phyloP scores from a whole-genome alignment of 2,888 invertebrate species.

The Mimachlamys varia region DNA sequence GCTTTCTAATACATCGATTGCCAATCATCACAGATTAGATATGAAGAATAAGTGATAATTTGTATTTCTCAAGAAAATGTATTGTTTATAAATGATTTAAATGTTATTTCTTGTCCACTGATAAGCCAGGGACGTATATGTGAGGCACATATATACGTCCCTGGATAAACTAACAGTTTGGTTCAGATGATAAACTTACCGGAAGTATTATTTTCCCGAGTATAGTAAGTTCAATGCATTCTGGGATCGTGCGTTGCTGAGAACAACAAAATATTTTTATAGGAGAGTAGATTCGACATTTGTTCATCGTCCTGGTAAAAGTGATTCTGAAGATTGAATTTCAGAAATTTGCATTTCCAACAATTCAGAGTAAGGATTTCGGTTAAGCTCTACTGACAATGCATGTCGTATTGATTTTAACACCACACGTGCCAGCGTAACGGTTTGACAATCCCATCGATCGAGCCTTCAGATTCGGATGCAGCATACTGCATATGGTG shows the following conservation, averaged over 20 bases:
- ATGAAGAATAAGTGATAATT: no score
- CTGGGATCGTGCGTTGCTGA: slow-evolving; percentile 14
- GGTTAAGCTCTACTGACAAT: neutral
- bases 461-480: no score
- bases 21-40: no score
- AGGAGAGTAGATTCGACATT: neutral
- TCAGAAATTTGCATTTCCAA: neutral
- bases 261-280: neutral
- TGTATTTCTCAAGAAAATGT: neutral
- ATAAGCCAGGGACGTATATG: no score
- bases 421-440: no score
- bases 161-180: neutral
- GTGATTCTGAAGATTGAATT: neutral
- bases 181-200: neutral
- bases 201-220: neutral
- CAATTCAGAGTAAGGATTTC: neutral
- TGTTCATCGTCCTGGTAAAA: neutral
- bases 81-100: neutral
- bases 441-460: no score
- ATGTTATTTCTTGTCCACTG: no score
- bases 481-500: no score
- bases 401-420: neutral
- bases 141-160: no score
- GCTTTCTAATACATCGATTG: no score
- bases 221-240: neutral